Evolutionary conservation across 2,113 vertebrate genomes (phyloP), one percentile per base, ranked within the genome.

Genomic region (Elachura formosa): DNA sequence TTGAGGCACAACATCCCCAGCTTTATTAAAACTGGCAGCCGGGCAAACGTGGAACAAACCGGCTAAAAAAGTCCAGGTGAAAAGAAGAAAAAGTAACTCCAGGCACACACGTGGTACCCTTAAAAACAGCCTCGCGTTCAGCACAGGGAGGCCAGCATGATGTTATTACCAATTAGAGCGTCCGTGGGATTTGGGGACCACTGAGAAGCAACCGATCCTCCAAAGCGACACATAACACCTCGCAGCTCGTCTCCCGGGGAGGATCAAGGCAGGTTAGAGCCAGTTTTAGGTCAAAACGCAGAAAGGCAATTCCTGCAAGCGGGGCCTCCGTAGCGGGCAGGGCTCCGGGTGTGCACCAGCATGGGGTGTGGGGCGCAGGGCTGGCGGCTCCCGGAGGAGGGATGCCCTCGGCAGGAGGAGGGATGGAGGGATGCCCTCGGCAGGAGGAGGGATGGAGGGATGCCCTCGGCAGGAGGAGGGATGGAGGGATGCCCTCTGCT

Each of bases 401-500:
- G 52, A 33, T 31, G 52, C 86, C 56, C 67, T 15, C 11, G 7
- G 75, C 64, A 61, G 66, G 68, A 71, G 23, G 16, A 95, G 93
- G 96, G 21, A 94, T 17, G 43, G 43, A 45, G 43, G 43, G 43
- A 45, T 45, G 43, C 88, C 63, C 66, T 19, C 11, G 7, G 72
- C 64, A 64, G 66, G 68, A 71, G 23, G 16, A 95, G 93, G 96
- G 21, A 94, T 72, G 67, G n/a, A n/a, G n/a, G n/a, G n/a, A n/a
- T n/a, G n/a, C n/a, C 84, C 43, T 69, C 1, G 8, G 75, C 49
- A 48, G 62, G 58, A 72, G 23, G 10, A 93, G 93, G 97, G 21
- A 95, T 96, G 24, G 17, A 95, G 94, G 97, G 29, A 96, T 96
- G 97, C 96, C 96, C 96, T 96, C 96, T 97, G 89, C 94, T 51